These are phyloP conservation scores for Rhopalosiphum nymphaeae DNA, from an alignment of 2,888 invertebrate species.

Conservation along the genomic window DNA sequence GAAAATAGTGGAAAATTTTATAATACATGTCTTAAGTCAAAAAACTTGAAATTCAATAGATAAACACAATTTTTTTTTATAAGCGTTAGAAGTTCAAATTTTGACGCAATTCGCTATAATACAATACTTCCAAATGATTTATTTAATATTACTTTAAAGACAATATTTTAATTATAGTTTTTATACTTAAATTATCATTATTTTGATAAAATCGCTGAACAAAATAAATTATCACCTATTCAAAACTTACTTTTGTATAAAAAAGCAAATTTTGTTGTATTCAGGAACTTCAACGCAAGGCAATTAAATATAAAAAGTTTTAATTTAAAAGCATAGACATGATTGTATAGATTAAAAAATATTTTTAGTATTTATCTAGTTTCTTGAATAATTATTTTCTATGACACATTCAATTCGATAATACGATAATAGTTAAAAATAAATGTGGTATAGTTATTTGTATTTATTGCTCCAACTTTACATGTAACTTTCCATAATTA, in stretches of 20 bases:
- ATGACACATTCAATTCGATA: background rate
- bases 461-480: background rate
- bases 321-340: background rate
- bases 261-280: background rate
- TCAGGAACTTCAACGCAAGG: slow-evolving; percentile 46
- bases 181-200: background rate
- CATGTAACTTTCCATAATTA: background rate
- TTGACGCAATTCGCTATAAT: background rate
- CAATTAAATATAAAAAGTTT: background rate
- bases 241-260: background rate
- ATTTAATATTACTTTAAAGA: background rate
- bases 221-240: background rate
- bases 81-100: background rate
- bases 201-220: background rate
- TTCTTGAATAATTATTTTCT: background rate
- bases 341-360: background rate
- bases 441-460: background rate
- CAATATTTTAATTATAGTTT: background rate
- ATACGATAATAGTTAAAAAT: background rate
- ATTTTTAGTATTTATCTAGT: too few relatives aligned
- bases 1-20: too few relatives aligned
- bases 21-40: too few relatives aligned
- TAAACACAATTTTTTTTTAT: background rate
- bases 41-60: background rate
- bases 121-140: background rate